A percentile compares a stretch with the other conserved stretches of the same genome.
phyloP scores from a whole-genome alignment of 2,113 vertebrate species.

The Ailurus styani region DNA sequence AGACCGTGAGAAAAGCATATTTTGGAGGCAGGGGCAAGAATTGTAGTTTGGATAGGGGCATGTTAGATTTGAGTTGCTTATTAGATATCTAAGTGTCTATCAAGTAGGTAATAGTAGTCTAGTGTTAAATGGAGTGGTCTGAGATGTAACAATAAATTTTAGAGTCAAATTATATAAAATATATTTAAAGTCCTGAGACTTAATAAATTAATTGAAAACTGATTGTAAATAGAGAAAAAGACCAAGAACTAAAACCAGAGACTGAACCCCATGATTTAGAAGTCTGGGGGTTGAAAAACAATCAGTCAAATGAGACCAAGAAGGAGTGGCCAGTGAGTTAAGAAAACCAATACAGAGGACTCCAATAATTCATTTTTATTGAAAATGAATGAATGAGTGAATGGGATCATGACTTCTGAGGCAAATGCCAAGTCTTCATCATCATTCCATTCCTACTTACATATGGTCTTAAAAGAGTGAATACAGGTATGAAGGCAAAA shows the following conservation, averaged over 20 bases:
- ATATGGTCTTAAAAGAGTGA: background rate
- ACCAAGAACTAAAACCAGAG: background rate
- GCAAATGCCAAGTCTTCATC: background rate
- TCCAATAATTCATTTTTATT: background rate
- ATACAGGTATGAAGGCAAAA: background rate
- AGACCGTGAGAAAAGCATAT: background rate
- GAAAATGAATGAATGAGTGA: background rate
- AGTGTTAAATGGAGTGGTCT: background rate
- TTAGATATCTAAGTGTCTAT: background rate
- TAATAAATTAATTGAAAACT: background rate
- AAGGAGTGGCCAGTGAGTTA: background rate
- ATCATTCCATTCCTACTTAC: background rate
- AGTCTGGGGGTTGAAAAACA: background rate
- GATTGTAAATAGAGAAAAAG: background rate
- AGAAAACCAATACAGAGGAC: background rate
- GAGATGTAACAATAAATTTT: background rate
- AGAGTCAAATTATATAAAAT: background rate
- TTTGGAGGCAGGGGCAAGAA: background rate
- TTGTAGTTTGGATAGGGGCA: background rate
- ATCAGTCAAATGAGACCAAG: background rate
- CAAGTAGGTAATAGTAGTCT: background rate
- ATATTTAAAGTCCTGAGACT: background rate
- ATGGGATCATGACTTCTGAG: background rate
- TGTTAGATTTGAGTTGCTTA: background rate
- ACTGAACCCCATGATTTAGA: background rate